Evolutionary conservation across 2,113 vertebrate genomes (phyloP).

Genomic region (Polypterus bichir): DNA sequence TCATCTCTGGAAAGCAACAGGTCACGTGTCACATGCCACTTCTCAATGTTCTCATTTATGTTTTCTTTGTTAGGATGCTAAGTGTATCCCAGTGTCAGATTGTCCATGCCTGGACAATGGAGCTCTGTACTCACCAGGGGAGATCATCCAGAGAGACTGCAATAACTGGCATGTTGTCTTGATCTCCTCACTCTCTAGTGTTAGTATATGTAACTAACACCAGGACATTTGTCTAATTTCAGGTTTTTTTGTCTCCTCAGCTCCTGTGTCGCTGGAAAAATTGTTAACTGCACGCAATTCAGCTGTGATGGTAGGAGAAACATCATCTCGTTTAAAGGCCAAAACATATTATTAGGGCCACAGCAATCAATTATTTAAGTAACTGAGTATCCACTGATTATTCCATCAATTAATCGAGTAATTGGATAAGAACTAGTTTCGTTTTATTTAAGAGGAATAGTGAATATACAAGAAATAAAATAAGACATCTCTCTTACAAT

Average conservation of each 20-base stretch:
- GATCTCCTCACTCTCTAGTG: neutral
- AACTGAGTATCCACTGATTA: too few relatives aligned
- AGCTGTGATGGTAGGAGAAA: slow-evolving; percentile 48
- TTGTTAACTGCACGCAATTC: slow-evolving; percentile 53
- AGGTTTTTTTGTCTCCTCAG: slow-evolving; percentile 32
- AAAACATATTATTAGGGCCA: too few relatives aligned
- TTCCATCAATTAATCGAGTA: too few relatives aligned
- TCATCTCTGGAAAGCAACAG: neutral
- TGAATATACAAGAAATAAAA: too few relatives aligned
- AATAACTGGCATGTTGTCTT: slow-evolving; percentile 56
- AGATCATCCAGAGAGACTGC: slow-evolving; percentile 45
- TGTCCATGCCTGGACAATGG: slow-evolving; percentile 58
- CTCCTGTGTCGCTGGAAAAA: slow-evolving; percentile 55
- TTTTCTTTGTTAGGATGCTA: slow-evolving; percentile 30
- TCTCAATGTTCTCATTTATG: too few relatives aligned
- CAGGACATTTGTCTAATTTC: neutral
- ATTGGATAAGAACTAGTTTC: too few relatives aligned
- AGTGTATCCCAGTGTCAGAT: slow-evolving; percentile 43
- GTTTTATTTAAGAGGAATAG: too few relatives aligned
- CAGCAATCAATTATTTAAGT: too few relatives aligned
- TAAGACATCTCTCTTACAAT: too few relatives aligned
- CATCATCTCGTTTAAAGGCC: too few relatives aligned
- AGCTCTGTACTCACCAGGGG: slow-evolving; percentile 41
- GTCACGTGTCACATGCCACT: too few relatives aligned
- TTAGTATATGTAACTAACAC: neutral